Percentiles rank a stretch among this genome's conserved stretches.
These are phyloP conservation scores for Rhabdomys dilectus DNA, from an alignment of 2,113 vertebrate genomes.

Conservation along the genomic window DNA sequence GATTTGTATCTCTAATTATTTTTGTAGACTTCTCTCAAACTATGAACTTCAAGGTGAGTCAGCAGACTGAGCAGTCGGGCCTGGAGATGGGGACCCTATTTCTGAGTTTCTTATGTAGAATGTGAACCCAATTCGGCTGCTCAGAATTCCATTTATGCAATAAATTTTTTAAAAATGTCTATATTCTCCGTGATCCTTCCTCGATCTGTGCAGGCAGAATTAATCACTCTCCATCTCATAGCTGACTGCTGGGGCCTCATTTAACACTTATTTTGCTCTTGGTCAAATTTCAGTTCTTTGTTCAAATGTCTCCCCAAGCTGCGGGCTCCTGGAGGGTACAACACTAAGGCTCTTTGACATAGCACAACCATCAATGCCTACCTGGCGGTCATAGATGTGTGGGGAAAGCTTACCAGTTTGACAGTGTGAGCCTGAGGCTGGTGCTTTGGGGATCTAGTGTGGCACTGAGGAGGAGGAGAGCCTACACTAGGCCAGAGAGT, in stretches of 20 bases:
- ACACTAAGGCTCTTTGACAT: background rate
- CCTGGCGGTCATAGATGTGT: background rate
- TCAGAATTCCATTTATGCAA: conserved; percentile 70
- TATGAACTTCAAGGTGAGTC: conserved; percentile 64
- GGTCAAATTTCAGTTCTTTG: background rate
- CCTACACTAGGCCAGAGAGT: background rate
- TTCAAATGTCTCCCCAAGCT: background rate
- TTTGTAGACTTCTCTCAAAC: conserved; percentile 61
- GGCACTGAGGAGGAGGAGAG: too few relatives aligned
- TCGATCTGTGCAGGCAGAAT: conserved; percentile 41
- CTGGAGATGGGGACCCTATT: conserved; percentile 54
- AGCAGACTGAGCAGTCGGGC: conserved; percentile 44
- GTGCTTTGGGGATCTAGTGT: background rate
- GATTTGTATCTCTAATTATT: conserved; percentile 78
- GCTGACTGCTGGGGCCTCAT: background rate
- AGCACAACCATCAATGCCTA: background rate
- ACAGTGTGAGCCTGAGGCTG: background rate
- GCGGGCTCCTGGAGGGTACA: background rate
- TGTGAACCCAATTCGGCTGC: conserved; percentile 62
- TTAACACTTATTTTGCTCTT: conserved; percentile 55
- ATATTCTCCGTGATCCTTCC: conserved; percentile 38
- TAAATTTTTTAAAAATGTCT: conserved; percentile 38
- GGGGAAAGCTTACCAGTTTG: background rate
- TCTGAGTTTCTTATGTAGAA: conserved; percentile 65
- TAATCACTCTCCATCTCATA: conserved; percentile 37